Conservation (phyloP, 2,797 vertebrate species). For the Coracias cyanogaster region DNA sequence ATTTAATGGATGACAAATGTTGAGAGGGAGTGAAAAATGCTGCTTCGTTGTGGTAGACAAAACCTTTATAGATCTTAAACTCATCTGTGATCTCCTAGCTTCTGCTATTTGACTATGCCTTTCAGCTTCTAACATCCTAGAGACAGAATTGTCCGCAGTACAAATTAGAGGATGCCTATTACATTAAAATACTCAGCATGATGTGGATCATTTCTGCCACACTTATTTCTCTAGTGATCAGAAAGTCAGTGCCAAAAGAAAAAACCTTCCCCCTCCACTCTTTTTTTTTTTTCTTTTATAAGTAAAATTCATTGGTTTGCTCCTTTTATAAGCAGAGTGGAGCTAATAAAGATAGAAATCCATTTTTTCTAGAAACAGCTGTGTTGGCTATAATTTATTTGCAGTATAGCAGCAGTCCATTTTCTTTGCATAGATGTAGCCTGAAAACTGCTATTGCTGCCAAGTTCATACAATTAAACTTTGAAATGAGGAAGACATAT, state of each 20-base stretch:
- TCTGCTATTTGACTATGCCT: neutral
- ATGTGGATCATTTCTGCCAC: neutral
- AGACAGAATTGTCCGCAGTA: neutral
- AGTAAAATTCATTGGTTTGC: neutral
- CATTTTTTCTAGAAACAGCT: neutral
- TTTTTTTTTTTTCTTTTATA: too few relatives aligned
- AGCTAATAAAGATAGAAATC: neutral
- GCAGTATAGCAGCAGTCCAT: neutral
- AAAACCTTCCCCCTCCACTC: fast-evolving
- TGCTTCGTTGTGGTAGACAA: neutral
- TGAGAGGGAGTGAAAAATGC: constrained; percentile 29
- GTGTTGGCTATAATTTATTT: neutral
- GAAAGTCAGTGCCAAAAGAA: neutral
- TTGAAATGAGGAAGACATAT: neutral
- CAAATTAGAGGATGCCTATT: neutral
- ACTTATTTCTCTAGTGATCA: neutral
- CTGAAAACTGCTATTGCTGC: neutral
- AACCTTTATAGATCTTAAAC: constrained; percentile 10
- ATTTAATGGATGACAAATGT: constrained; percentile 37
- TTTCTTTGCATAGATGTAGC: neutral
- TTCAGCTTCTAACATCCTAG: neutral
- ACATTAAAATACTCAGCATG: neutral
- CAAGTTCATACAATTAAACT: neutral
- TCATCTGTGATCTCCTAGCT: neutral
- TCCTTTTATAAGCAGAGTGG: neutral